Evolutionary conservation across 1,140 invertebrate genomes (phyloP), one percentile per base, ranked within the genome.

Genomic region (Tribolium madens): DNA sequence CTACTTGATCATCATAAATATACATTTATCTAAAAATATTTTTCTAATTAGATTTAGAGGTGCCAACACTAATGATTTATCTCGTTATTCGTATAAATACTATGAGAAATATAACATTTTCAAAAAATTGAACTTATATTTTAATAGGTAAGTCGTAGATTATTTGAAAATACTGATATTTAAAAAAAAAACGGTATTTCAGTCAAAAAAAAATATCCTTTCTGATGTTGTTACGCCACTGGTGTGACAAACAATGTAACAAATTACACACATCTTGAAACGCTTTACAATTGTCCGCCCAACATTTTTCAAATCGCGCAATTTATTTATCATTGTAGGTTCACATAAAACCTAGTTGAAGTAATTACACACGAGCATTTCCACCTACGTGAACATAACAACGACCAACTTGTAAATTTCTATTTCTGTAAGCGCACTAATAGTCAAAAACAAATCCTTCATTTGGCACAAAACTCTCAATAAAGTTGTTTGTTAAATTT

Each of bases 391-490:
- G 4, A 9, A 57, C 52, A 5, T 14, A 64, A 31, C 26, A 13
- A 13, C 31, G 57, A 33, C 36, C 21, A 64, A 64, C 26, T 64
- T 64, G 57, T 33, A 12, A 9, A 64, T 64, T 64, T 64, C 57
- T 64, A 64, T 64, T 64, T 64, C 57, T 64, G 57, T 64, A 33
- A 12, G 18, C 57, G 21, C n/a, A 33, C 26, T 64, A n/a, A n/a
- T 12, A 31, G n/a, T 12, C 31, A 33, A 64, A 31, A 64, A 21
- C 21, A n/a, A 64, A 64, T 64, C 57, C 57, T 64, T 33, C 57
- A 64, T 64, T 64, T 64, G 57, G 57, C 57, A 33, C 57, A 64
- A 64, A 64, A 64, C 31, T 26, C 21, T 64, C 31, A 64, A 64
- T 64, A 64, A 64, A 33, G 26, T 12, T 13, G 52, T 42, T 42